phyloP scores from a whole-genome alignment of 2,113 vertebrate species.

The Callorhinus ursinus region DNA sequence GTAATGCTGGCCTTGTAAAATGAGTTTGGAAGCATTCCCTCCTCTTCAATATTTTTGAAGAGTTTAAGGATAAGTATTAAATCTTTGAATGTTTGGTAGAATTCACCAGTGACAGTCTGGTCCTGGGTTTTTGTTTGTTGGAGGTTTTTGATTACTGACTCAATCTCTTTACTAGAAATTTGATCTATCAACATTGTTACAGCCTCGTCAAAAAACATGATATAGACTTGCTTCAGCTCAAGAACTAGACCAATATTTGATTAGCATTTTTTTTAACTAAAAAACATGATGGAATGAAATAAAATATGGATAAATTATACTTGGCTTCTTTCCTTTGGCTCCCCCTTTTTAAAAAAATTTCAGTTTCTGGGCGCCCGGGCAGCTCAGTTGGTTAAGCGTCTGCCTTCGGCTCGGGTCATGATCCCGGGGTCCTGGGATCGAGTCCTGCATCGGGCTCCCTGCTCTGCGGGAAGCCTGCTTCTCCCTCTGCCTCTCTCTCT shows the following conservation, averaged over 20 bases:
- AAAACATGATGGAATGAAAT: background rate
- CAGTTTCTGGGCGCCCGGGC: background rate
- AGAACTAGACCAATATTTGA: background rate
- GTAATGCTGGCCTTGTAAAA: background rate
- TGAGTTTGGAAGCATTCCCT: background rate
- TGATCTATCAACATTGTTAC: background rate
- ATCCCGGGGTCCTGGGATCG: too few species aligned
- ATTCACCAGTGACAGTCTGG: background rate
- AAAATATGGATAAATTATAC: slow-evolving; percentile 56
- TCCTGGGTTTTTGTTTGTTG: background rate
- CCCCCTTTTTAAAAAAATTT: background rate
- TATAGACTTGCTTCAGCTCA: background rate
- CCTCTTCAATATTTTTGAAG: background rate
- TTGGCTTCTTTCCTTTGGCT: background rate
- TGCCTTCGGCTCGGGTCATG: too few species aligned
- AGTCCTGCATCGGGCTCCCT: too few species aligned
- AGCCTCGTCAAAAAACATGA: background rate
- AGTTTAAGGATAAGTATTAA: background rate
- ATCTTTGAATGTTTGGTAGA: background rate
- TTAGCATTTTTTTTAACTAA: background rate
- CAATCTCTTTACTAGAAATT: background rate
- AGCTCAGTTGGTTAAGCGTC: too few species aligned
- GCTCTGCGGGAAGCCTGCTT: too few species aligned
- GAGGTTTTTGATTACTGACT: background rate
- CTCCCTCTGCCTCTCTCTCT: too few species aligned